Conservation (phyloP, 2,113 vertebrate genomes). For the Tylochromis polylepis region DNA sequence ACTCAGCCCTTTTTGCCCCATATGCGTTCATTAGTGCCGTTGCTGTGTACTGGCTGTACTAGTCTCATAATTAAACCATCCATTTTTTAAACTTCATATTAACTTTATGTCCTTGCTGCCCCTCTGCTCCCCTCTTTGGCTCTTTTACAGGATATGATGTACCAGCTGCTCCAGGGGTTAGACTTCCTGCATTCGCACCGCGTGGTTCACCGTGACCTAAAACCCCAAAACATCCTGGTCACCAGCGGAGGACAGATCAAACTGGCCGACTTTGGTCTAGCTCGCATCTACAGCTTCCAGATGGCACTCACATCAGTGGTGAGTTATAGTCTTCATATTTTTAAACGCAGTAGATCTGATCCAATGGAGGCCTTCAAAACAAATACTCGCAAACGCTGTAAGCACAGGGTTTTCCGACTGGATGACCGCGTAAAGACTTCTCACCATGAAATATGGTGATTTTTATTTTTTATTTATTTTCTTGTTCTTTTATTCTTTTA, state of each 20-base stretch:
- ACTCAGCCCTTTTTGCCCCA: not conserved
- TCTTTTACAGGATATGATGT: constrained; percentile 91
- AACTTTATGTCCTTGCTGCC: not conserved
- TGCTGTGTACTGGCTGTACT: not conserved
- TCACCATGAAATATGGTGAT: not conserved
- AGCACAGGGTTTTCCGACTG: not conserved
- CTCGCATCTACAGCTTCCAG: constrained; percentile 98
- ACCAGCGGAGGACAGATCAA: constrained; percentile 96
- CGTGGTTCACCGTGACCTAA: constrained; percentile 96
- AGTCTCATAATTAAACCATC: not conserved
- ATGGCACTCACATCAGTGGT: constrained; percentile 99
- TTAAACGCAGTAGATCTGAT: not conserved
- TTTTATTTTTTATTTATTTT: not conserved
- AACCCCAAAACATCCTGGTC: constrained; percentile 97
- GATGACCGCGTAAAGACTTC: not conserved
- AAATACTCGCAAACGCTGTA: not conserved
- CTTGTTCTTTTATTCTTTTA: not conserved
- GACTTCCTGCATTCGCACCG: constrained; percentile 98
- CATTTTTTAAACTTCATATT: not conserved
- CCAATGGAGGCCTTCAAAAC: not conserved
- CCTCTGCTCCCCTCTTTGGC: not conserved
- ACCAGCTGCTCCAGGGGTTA: constrained; percentile 93
- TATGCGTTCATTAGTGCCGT: not conserved
- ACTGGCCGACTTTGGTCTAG: constrained; percentile 93
- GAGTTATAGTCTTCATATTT: constrained; percentile 65